A percentile compares a stretch with the other conserved stretches of the same genome.
Evolutionary conservation across 2,797 vertebrate species (phyloP).

Genomic region (Silurus lanzhouensis): DNA sequence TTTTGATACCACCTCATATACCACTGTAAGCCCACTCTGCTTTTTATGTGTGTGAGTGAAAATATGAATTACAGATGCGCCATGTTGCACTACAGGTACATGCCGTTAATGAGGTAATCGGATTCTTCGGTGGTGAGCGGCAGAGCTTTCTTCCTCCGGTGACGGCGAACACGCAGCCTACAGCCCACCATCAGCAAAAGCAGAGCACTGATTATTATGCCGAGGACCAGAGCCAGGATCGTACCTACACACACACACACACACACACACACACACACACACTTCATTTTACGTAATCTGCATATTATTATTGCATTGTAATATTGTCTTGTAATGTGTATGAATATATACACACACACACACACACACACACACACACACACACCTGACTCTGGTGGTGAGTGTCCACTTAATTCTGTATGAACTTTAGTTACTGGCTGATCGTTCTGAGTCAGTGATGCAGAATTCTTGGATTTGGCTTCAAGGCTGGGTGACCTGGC

Average conservation of each 20-base stretch:
- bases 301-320: background rate
- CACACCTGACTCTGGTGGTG: slow-evolving; percentile 87
- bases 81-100: slow-evolving; percentile 82
- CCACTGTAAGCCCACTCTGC: background rate
- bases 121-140: slow-evolving; percentile 96
- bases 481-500: slow-evolving; percentile 39
- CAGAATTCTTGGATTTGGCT: slow-evolving; percentile 66
- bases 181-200: slow-evolving; percentile 93
- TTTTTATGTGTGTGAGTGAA: background rate
- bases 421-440: slow-evolving; percentile 73
- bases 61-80: background rate
- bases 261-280: background rate
- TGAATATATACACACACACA: background rate
- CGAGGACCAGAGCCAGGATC: slow-evolving; percentile 90
- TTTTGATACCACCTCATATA: too few relatives aligned
- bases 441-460: slow-evolving; percentile 36
- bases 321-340: background rate
- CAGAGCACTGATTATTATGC: slow-evolving; percentile 88
- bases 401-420: slow-evolving; percentile 73
- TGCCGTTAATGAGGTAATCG: slow-evolving; percentile 99
- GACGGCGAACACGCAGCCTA: slow-evolving; percentile 86
- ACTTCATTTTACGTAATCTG: background rate
- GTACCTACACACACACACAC: slow-evolving; percentile 76
- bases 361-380: slow-evolving; percentile 20
- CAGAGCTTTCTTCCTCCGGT: slow-evolving; percentile 91